Base-by-base conservation (phyloP, 2,888 invertebrate genomes). In the Sturmia bella region DNA sequence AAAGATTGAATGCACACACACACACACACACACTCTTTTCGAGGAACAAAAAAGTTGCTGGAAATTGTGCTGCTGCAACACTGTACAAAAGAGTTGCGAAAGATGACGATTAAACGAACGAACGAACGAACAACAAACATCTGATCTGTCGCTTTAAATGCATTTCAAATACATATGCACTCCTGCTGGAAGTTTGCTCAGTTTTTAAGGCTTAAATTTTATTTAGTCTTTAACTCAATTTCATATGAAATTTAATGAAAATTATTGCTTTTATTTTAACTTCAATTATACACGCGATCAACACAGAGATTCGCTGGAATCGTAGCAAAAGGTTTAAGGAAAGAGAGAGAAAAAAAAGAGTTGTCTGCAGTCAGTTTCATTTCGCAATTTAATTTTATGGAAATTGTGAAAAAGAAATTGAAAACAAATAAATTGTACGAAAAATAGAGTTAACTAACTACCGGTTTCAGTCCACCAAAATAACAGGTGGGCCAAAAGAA, bases 1-100 rank as follows among this genome's bases (percentile, higher is more conserved):
- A 68, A 69, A 64, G 68, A 75, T 75, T 75, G 80, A 75, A 80
- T 75, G 68, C 63, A 78, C 41, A 50, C 32, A 54, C 15, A 48
- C 15, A 27, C 19, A 61, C 45, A 61, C 7, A 43, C 19, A 61
- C 48, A 27, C n/a, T 27, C 17, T 41, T 17, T 15, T 41, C 43
- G 43, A 54, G 45, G 54, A 37, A 45, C 63, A 54, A 43, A 54
- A 73, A 73, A 64, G 56, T 39, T 45, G 56, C 27, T 66, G 32
- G 7, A 13, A 17, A 27, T 54, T 73, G 61, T 37, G 37, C 56
- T 37, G 37, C 56, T 64, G 73, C 64, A 74, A 54, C 63, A 63
- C 50, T 61, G 21, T 9, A 32, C 50, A 52, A 9, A n/a, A 59
- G 43, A 57, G 48, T 27, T 45, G 32, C 52, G 37, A 59, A 52